A percentile compares a stretch with the other conserved stretches of the same genome.
Conservation (phyloP, 2,113 vertebrate genomes). For the Forbesichthys agassizii region DNA sequence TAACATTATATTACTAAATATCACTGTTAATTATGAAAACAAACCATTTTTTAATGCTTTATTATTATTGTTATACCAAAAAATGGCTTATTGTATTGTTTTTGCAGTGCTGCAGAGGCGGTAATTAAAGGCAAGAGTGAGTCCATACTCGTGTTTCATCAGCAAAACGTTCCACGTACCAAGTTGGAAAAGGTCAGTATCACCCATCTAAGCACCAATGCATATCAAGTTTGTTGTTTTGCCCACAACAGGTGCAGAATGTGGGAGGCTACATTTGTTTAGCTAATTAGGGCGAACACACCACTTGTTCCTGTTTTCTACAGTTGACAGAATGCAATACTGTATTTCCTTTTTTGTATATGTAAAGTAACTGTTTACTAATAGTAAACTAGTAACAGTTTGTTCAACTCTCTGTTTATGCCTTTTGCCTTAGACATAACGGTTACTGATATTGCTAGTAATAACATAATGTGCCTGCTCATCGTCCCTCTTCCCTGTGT, state of each 20-base stretch:
- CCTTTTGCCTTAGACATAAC: constrained; percentile 6
- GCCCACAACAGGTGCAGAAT: constrained; percentile 35
- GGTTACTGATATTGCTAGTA: background rate
- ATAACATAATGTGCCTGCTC: background rate
- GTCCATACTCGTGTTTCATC: constrained; percentile 94
- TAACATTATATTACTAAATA: too few relatives aligned
- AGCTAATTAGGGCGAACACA: constrained; percentile 41
- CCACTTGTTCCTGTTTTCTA: constrained; percentile 57
- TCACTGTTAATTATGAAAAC: too few relatives aligned
- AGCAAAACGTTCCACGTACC: constrained; percentile 90
- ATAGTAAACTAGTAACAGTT: too few relatives aligned
- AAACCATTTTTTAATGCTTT: too few relatives aligned
- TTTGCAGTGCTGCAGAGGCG: constrained; percentile 89
- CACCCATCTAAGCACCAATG: background rate
- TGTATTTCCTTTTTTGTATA: too few relatives aligned
- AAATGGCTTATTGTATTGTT: constrained; percentile 15
- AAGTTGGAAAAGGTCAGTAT: constrained; percentile 90
- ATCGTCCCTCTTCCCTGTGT: constrained; percentile 17
- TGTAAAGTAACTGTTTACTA: too few relatives aligned
- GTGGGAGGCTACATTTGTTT: constrained; percentile 37
- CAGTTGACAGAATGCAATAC: background rate
- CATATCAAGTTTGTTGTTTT: constrained; percentile 3
- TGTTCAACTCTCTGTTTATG: too few relatives aligned
- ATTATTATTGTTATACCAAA: too few relatives aligned
- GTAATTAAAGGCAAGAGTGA: constrained; percentile 92